Evolutionary conservation across 2,888 invertebrate genomes (phyloP), one percentile per base, ranked within the genome.

Genomic region (Lasius platythorax): DNA sequence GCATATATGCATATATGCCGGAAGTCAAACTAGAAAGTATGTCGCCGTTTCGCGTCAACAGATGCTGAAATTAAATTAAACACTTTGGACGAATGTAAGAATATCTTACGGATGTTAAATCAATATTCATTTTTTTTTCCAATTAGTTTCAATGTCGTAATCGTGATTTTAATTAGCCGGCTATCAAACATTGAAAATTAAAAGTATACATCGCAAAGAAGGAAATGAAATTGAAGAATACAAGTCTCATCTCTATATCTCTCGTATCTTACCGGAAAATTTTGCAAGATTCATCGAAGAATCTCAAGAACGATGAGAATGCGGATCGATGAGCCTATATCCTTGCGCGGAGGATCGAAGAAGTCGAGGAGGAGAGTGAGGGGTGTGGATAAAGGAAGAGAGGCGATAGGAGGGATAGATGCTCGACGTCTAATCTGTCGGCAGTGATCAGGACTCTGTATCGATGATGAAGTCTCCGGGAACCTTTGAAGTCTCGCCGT

Each of bases 381-480:
- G 53, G 61, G 70, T 1, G 37, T 23, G 40, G 46, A 1, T 18
- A 37, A 30, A 67, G 23, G 23, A 28, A 23, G 43, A 43, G 61
- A n/a, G 63, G 61, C 63, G 43, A 40, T n/a, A 53, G 46, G 23
- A 72, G 75, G 76, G 63, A 73, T 50, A 43, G 58, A 50, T 76
- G 87, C 81, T 87, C 87, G 92, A 92, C 92, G 92, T 93, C 93
- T 94, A 94, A 94, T 95, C 94, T 94, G 93, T 94, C 93, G 94
- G 94, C 94, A 92, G 92, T 93, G 94, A 94, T 95, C 94, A 93
- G 93, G 93, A 92, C 93, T 91, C 89, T 90, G 93, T 94, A 94
- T 94, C 94, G 94, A 94, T 94, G 94, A 94, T 94, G 94, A 94
- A 94, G 94, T 93, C 93, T 92, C 94, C 91, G 92, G 92, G 91